Conservation (phyloP, 2,888 invertebrate genomes). For the Choristoneura rosaceana region DNA sequence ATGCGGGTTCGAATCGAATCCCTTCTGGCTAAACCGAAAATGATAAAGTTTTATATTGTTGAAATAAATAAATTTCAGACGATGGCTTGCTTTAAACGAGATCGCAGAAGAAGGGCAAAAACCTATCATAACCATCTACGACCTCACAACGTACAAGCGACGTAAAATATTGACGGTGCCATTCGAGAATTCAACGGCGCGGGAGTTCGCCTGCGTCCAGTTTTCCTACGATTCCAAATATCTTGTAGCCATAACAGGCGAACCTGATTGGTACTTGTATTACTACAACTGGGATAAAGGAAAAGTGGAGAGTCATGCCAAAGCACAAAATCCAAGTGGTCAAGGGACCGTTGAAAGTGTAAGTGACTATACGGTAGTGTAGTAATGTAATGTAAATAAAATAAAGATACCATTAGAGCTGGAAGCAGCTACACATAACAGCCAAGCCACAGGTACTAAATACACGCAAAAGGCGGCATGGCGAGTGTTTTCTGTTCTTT, state of each 20-base stretch:
- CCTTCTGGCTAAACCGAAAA: too few relatives aligned
- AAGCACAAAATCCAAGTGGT: slow-evolving; percentile 89
- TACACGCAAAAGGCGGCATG: too few relatives aligned
- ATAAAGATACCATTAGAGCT: not conserved
- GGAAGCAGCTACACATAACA: not conserved
- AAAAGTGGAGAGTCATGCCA: slow-evolving; percentile 90
- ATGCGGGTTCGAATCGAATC: too few relatives aligned
- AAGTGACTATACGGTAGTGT: slow-evolving; percentile 46
- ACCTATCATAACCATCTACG: slow-evolving; percentile 89
- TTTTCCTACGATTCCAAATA: slow-evolving; percentile 94
- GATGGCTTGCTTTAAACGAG: slow-evolving; percentile 88
- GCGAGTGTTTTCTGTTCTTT: too few relatives aligned
- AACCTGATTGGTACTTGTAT: slow-evolving; percentile 93
- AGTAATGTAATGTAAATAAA: not conserved
- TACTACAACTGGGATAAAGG: slow-evolving; percentile 94
- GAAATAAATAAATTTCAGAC: slow-evolving; percentile 69
- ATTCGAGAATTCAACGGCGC: slow-evolving; percentile 84
- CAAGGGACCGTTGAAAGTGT: slow-evolving; percentile 86
- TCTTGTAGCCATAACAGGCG: slow-evolving; percentile 91
- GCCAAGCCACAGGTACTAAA: not conserved
- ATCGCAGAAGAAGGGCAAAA: slow-evolving; percentile 87
- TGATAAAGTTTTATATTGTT: too few relatives aligned
- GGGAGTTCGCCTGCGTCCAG: slow-evolving; percentile 89
- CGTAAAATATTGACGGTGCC: slow-evolving; percentile 88
- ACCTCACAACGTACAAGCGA: slow-evolving; percentile 88